A percentile compares a stretch with the other conserved stretches of the same genome.
phyloP scores from a whole-genome alignment of 1,140 invertebrate genomes.

The Brachionus rubens region DNA sequence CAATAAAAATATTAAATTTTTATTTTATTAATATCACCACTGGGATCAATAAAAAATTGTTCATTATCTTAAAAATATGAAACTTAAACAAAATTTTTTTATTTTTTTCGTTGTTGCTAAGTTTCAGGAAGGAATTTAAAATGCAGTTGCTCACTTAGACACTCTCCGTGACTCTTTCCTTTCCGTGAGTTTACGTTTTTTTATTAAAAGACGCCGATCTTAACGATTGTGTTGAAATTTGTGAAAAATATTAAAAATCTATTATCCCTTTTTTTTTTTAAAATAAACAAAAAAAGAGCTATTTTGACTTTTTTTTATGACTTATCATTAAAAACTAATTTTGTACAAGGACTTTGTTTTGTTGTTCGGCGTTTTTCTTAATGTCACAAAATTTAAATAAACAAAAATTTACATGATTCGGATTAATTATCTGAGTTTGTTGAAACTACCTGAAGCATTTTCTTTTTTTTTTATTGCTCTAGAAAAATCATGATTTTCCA shows the following conservation, averaged over 20 bases:
- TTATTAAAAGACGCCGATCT: background rate
- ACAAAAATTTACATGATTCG: constrained; percentile 40
- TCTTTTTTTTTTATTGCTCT: constrained; percentile 9
- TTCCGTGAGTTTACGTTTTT: no score
- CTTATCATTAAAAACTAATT: constrained; percentile 44
- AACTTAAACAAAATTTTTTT: no score
- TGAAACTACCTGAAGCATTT: constrained; percentile 40
- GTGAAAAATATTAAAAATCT: background rate
- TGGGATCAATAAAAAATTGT: constrained; percentile 19
- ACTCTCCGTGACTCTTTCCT: no score
- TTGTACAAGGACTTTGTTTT: constrained; percentile 30
- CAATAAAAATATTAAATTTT: constrained; percentile 22
- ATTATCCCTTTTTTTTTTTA: no score
- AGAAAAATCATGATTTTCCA: background rate
- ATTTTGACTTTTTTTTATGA: no score
- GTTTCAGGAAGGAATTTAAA: constrained; percentile 10
- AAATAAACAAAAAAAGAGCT: no score
- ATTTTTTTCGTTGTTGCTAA: no score
- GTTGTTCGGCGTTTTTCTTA: constrained; percentile 1
- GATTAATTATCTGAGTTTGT: constrained; percentile 40
- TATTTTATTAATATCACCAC: constrained; percentile 29
- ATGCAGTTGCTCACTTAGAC: background rate
- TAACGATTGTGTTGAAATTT: background rate
- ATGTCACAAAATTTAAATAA: no score
- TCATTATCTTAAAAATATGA: background rate